Conservation (phyloP, 2,797 vertebrate genomes). For the Pempheris klunzingeri region DNA sequence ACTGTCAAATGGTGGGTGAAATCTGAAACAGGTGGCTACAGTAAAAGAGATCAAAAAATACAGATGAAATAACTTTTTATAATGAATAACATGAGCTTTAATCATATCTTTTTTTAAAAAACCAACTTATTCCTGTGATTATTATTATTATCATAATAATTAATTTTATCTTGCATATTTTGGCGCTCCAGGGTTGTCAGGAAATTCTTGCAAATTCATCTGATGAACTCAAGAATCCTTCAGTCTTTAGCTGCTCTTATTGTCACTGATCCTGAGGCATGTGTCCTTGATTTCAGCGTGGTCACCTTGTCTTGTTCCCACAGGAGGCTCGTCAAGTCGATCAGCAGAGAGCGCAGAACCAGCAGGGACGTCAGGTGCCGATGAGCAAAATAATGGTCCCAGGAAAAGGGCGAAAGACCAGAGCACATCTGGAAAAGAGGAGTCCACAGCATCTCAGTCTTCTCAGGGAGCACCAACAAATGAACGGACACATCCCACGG, state of each 20-base stretch:
- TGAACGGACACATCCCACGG: conserved; percentile 76
- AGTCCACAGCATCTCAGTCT: conserved; percentile 58
- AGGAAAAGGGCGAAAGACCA: conserved; percentile 83
- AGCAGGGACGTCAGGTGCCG: conserved; percentile 54
- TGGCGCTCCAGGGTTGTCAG: not conserved
- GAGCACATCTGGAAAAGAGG: conserved; percentile 76
- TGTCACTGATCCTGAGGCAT: not conserved
- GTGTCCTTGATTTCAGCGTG: not conserved
- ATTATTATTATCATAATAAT: not conserved
- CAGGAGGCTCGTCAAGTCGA: conserved; percentile 82
- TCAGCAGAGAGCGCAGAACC: conserved; percentile 79
- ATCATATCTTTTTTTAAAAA: not conserved
- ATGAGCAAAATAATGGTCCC: conserved; percentile 92
- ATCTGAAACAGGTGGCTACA: not conserved
- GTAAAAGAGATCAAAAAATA: no score
- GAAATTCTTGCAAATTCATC: not conserved
- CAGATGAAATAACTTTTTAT: not conserved
- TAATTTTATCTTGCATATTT: not conserved
- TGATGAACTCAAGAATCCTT: not conserved
- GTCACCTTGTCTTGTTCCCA: conserved; percentile 27
- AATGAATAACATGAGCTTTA: not conserved
- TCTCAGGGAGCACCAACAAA: conserved; percentile 70
- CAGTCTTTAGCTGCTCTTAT: not conserved
- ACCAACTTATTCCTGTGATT: not conserved
- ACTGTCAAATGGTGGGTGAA: not conserved